Evolutionary conservation across 2,113 vertebrate genomes (phyloP), one percentile per base, ranked within the genome.

Genomic region (rabbit (Oryctolagus cuniculus)): DNA sequence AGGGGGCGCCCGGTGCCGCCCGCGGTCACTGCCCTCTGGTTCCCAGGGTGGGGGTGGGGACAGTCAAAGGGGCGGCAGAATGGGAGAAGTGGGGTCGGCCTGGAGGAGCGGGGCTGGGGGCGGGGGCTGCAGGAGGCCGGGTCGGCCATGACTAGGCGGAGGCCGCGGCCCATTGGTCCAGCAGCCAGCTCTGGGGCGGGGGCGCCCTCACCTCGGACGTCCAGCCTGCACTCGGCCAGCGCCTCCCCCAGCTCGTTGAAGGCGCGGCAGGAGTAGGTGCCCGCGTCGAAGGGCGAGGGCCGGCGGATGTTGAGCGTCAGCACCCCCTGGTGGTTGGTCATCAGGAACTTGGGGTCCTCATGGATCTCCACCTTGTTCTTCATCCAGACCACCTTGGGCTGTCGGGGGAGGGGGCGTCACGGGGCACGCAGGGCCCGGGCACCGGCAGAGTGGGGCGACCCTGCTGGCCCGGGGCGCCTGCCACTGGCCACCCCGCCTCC

Each of bases 321-420:
- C 88, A 99, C 96, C 0, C 99, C 99, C 97, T 99, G 99, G 97
- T 98, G 97, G 98, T 99, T 99, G 94, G 98, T 98, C 98, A 99
- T 99, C 92, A 99, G 96, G 97, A 98, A 99, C 97, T 99, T 99
- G 69, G 99, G 98, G 38, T 99, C 98, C 1, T 98, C 99, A 0
- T 98, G 95, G n/a, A 99, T 98, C 70, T 99, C 98, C 98, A 99
- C 98, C 53, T 98, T 99, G 97, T 99, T 99, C 97, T 99, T 99
- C 99, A 99, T 98, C 99, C 99, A 99, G 72, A 98, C 97, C 93
- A 99, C 99, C 96, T 99, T 99, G 0, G 99, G 99, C 99, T 99
- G 75, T 29, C 2, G 74, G 61, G 17, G 25, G 27, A 31, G 8
- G 1, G 6, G 61, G 72, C 58, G 66, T 21, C 38, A 81, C 13